Conservation (phyloP, 2,888 invertebrate species). For the Xestia rhomboidea region DNA sequence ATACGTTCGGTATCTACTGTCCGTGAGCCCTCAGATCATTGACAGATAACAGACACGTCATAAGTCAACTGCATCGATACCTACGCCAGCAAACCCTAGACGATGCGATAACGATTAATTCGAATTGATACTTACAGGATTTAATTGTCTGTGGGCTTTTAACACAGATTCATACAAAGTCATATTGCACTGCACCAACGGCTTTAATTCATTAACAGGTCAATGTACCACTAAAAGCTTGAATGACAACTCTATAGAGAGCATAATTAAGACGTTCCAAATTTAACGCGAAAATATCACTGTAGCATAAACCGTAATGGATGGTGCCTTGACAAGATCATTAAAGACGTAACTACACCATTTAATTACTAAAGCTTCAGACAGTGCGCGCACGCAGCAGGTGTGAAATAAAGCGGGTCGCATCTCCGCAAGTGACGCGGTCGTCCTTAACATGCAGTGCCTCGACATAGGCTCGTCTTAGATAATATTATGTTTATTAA, state of each 20-base stretch:
- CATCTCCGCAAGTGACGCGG: constrained; percentile 63
- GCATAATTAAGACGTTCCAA: constrained; percentile 36
- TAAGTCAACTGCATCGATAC: constrained; percentile 19
- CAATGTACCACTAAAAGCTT: constrained; percentile 24
- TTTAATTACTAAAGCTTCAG: constrained; percentile 48
- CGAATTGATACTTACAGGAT: background rate
- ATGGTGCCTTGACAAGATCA: constrained; percentile 45
- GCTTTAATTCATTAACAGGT: constrained; percentile 22
- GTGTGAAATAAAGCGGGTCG: constrained; percentile 55
- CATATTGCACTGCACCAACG: constrained; percentile 12
- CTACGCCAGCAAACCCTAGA: constrained; percentile 9
- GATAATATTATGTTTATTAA: constrained; percentile 66
- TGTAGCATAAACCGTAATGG: constrained; percentile 30
- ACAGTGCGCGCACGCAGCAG: constrained; percentile 24
- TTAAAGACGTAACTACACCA: constrained; percentile 39
- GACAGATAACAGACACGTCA: constrained; percentile 44
- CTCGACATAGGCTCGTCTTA: constrained; percentile 53
- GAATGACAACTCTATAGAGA: constrained; percentile 37
- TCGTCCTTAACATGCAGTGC: constrained; percentile 68
- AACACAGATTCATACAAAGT: constrained; percentile 12
- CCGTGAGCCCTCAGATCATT: constrained; percentile 46
- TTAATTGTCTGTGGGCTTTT: background rate
- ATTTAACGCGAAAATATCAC: constrained; percentile 35
- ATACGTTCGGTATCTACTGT: constrained; percentile 18
- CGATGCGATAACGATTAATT: constrained; percentile 24